Conservation (phyloP, 2,888 invertebrate species). For the Thera britannica region DNA sequence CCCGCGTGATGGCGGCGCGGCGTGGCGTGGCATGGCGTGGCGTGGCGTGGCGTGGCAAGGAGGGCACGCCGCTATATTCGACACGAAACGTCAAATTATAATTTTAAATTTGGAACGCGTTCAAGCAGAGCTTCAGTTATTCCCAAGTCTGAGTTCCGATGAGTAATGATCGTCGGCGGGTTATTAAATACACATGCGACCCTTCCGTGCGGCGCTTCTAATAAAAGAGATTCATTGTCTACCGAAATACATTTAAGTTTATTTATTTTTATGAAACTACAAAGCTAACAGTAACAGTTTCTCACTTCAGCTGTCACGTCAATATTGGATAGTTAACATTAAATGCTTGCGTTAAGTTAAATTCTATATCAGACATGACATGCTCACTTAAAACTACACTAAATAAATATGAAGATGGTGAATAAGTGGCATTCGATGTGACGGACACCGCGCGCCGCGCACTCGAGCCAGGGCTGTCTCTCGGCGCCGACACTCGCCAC, state of each 20-base stretch:
- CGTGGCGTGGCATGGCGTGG: background rate
- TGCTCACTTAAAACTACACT: conserved; percentile 1
- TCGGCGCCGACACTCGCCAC: background rate
- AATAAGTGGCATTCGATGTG: conserved; percentile 1
- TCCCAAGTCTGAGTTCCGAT: conserved; percentile 19
- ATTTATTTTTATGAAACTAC: background rate
- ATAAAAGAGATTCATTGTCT: conserved; percentile 14
- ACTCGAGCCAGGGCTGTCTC: background rate
- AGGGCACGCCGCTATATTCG: conserved; percentile 3
- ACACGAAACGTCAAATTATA: conserved; percentile 25
- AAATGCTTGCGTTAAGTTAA: background rate
- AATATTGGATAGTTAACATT: background rate
- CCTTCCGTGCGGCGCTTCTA: conserved; percentile 9
- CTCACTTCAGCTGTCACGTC: background rate
- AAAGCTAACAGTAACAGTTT: background rate
- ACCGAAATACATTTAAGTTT: conserved; percentile 14
- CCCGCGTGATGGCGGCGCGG: background rate
- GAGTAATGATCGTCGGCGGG: conserved; percentile 34
- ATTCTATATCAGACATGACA: conserved; percentile 1
- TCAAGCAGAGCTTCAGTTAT: conserved; percentile 15
- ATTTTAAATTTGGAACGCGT: conserved; percentile 30
- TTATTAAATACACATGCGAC: conserved; percentile 40
- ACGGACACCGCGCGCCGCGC: background rate
- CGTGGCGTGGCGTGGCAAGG: too few relatives aligned
- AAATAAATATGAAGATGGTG: conserved; percentile 4